These are phyloP conservation scores for Propithecus deckenii DNA, from an alignment of 2,797 vertebrate species.

Conservation along the genomic window DNA sequence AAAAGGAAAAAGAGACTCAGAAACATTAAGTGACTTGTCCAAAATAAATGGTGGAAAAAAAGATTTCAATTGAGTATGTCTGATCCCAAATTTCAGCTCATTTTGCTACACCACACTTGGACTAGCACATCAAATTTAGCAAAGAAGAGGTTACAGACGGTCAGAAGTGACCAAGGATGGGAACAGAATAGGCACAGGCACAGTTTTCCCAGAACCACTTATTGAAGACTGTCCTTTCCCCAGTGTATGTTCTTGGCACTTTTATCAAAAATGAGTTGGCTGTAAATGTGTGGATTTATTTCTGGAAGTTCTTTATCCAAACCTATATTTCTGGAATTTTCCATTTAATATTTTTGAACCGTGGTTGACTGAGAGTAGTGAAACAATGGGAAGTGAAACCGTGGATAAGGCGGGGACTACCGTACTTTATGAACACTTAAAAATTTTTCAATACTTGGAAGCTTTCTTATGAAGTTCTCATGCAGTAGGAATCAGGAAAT, in stretches of 20 bases:
- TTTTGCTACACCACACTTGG: background rate
- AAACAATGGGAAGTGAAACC: background rate
- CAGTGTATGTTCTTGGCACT: background rate
- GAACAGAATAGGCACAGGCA: background rate
- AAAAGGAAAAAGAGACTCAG: background rate
- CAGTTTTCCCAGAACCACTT: background rate
- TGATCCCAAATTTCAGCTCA: background rate
- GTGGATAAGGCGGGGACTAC: background rate
- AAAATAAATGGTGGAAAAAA: background rate
- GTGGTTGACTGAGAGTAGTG: background rate
- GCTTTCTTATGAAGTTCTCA: background rate
- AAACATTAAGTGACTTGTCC: background rate
- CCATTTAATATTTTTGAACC: background rate
- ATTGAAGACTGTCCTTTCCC: background rate
- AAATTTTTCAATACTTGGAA: background rate
- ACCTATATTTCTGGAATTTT: background rate
- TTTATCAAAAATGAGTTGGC: background rate
- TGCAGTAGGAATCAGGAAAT: background rate
- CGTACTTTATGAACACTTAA: background rate
- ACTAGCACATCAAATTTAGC: background rate
- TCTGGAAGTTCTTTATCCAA: background rate
- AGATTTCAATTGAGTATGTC: background rate
- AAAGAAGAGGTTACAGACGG: background rate
- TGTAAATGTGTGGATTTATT: background rate
- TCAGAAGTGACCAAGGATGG: background rate